Evolutionary conservation across 2,888 invertebrate species (phyloP).

Genomic region (Ephialtes manifestator): DNA sequence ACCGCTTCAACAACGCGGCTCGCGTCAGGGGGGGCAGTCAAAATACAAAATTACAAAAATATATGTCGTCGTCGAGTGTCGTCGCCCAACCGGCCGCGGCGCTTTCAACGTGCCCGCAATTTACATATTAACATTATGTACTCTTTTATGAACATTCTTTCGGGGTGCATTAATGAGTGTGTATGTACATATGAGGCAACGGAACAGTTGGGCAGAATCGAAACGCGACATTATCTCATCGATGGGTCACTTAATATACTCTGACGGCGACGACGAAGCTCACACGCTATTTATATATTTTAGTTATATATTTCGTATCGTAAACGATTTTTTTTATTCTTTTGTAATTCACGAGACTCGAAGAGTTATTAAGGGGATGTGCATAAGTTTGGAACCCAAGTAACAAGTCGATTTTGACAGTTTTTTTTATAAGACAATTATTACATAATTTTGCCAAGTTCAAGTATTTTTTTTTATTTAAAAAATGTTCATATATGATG

Average conservation of each 20-base stretch:
- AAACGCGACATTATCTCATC: conserved; percentile 72
- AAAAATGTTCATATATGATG: too few species aligned
- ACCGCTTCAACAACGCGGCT: background rate
- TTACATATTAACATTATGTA: conserved; percentile 78
- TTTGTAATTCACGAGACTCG: conserved; percentile 3
- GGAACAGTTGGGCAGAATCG: conserved; percentile 72
- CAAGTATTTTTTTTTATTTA: too few species aligned
- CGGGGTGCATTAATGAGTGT: conserved; percentile 72
- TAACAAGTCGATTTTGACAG: too few species aligned
- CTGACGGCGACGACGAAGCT: conserved; percentile 65
- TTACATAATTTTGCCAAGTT: too few species aligned
- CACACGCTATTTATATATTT: conserved; percentile 25
- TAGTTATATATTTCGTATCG: background rate
- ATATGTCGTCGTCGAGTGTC: conserved; percentile 76
- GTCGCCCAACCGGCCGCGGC: conserved; percentile 70
- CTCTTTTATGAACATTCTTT: conserved; percentile 62
- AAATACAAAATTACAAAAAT: conserved; percentile 84
- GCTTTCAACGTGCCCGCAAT: conserved; percentile 73
- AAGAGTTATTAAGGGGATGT: background rate
- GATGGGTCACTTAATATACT: conserved; percentile 80
- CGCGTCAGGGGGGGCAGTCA: conserved; percentile 73
- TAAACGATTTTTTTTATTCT: conserved; percentile 5
- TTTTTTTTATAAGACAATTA: too few species aligned
- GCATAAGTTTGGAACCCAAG: too few species aligned
- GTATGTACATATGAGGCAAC: conserved; percentile 79